Conservation (phyloP, 2,888 invertebrate genomes). For the Carterocephalus palaemon region DNA sequence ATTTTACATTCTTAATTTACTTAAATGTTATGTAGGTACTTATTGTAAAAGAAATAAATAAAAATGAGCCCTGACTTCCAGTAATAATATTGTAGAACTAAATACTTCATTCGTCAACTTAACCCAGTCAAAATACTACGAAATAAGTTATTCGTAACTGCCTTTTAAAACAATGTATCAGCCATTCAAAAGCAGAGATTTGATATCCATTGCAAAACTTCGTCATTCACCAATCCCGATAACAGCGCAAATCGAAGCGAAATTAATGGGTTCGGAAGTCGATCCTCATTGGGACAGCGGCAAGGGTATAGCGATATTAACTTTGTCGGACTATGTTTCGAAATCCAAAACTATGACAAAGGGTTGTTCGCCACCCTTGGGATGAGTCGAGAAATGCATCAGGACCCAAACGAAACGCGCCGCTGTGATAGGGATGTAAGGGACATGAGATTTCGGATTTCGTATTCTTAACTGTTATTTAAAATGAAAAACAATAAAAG, state of each 20-base stretch:
- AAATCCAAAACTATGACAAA: conserved; percentile 39
- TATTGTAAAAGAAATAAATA: too few relatives aligned
- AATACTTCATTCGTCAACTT: too few relatives aligned
- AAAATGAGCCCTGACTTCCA: too few relatives aligned
- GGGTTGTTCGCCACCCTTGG: conserved; percentile 34
- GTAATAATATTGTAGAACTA: too few relatives aligned
- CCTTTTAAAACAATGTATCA: too few relatives aligned
- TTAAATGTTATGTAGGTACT: too few relatives aligned
- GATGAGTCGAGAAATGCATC: conserved; percentile 36
- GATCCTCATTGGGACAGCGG: conserved; percentile 18
- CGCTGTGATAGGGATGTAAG: conserved; percentile 24
- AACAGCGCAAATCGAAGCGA: conserved; percentile 14
- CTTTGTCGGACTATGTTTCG: conserved; percentile 31
- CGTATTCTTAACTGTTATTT: too few relatives aligned
- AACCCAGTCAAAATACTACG: too few relatives aligned
- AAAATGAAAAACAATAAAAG: too few relatives aligned
- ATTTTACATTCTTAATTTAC: too few relatives aligned
- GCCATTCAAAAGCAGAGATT: neutral
- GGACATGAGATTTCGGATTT: too few relatives aligned
- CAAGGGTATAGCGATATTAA: conserved; percentile 27
- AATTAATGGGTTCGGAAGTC: conserved; percentile 19
- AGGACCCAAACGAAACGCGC: conserved; percentile 53
- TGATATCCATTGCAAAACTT: neutral
- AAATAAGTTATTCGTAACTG: too few relatives aligned
- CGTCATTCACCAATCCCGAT: neutral